Conservation (phyloP, 2,113 vertebrate species). For the Pygoscelis antarcticus region DNA sequence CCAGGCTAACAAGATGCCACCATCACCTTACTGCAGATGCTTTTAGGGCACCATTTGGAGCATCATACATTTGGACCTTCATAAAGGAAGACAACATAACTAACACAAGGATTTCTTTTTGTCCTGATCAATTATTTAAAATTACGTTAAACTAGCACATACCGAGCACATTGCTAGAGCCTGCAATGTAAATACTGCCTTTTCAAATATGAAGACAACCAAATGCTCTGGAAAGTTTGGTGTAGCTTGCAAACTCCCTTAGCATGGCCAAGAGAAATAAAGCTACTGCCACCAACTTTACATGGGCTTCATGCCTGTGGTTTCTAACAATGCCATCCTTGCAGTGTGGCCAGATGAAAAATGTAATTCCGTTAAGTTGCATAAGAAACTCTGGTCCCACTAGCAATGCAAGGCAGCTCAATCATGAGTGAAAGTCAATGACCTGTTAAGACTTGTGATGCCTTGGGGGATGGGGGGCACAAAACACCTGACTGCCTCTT, state of each 20-base stretch:
- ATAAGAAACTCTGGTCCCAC: not conserved
- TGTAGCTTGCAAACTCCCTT: not conserved
- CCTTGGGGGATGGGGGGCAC: not conserved
- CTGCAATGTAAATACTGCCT: not conserved
- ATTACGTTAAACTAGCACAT: not conserved
- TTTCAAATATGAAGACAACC: not conserved
- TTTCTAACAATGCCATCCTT: constrained; percentile 3
- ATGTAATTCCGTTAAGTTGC: not conserved
- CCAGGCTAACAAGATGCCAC: not conserved
- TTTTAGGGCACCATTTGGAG: not conserved
- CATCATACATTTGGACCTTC: not conserved
- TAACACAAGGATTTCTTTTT: not conserved
- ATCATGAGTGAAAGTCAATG: not conserved
- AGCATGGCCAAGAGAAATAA: constrained; percentile 1
- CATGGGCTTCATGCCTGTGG: not conserved
- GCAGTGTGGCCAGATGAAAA: not conserved
- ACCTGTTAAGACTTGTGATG: not conserved
- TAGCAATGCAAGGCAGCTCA: not conserved
- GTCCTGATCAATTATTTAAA: not conserved
- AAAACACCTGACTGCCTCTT: not conserved
- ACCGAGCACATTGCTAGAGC: not conserved
- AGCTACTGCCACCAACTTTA: not conserved
- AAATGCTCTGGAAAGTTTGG: not conserved
- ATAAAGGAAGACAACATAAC: not conserved
- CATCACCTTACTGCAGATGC: not conserved